These are phyloP conservation scores for Galeruca laticollis DNA, from an alignment of 2,888 invertebrate genomes.

Conservation along the genomic window DNA sequence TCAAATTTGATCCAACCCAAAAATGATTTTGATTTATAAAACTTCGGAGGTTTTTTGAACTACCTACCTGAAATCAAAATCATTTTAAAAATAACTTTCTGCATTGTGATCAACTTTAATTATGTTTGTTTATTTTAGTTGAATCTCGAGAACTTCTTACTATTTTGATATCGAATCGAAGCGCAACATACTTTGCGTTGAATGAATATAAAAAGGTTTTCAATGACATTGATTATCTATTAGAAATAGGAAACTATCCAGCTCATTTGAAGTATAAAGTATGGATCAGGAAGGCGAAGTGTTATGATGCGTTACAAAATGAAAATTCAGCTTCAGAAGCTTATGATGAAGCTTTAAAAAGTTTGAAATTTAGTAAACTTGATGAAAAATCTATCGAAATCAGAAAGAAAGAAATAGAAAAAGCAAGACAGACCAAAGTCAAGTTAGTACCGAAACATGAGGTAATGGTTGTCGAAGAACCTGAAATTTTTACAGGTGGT, in stretches of 20 bases:
- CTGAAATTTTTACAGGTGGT: slow-evolving; percentile 69
- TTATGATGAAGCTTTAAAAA: slow-evolving; percentile 76
- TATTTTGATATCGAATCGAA: slow-evolving; percentile 83
- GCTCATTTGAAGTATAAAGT: slow-evolving; percentile 80
- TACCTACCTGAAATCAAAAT: too few species aligned
- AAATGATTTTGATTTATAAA: too few species aligned
- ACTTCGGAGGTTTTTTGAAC: too few species aligned
- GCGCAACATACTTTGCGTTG: slow-evolving; percentile 82
- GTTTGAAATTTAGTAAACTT: slow-evolving; percentile 76
- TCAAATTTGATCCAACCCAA: too few species aligned
- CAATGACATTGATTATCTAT: slow-evolving; percentile 77
- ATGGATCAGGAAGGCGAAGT: slow-evolving; percentile 79
- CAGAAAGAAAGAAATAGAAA: slow-evolving; percentile 56
- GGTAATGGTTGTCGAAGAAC: slow-evolving; percentile 67
- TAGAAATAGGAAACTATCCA: slow-evolving; percentile 76
- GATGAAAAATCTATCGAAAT: slow-evolving; percentile 66
- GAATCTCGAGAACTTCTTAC: slow-evolving; percentile 70
- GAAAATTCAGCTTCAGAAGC: slow-evolving; percentile 74
- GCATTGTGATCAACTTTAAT: neutral
- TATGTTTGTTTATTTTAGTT: slow-evolving; percentile 62
- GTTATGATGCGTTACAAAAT: slow-evolving; percentile 76
- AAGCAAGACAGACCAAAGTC: slow-evolving; percentile 51
- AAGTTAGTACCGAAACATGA: slow-evolving; percentile 72
- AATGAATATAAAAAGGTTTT: slow-evolving; percentile 76
- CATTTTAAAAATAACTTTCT: neutral